Evolutionary conservation across 1,140 invertebrate species (phyloP).

Genomic region (Drosophila carrolli): DNA sequence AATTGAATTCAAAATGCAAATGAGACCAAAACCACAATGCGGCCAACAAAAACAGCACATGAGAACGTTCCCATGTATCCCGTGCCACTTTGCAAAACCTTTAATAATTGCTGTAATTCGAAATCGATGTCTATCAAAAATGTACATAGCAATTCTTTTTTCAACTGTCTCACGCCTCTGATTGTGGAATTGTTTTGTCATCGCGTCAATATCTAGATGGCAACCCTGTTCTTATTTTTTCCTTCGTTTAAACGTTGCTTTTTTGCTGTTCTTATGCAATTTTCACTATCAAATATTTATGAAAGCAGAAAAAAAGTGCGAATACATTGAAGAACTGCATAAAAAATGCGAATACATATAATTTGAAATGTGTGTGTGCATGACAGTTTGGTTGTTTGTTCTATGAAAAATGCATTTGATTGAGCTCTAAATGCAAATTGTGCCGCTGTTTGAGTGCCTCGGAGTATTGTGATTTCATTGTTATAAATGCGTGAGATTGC

Average conservation of each 20-base stretch:
- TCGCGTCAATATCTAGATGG: slow-evolving; percentile 27
- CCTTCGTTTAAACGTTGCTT: slow-evolving; percentile 22
- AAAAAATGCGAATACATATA: slow-evolving; percentile 48
- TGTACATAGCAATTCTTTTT: slow-evolving; percentile 24
- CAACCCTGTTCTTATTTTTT: slow-evolving; percentile 46
- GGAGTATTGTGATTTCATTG: slow-evolving; percentile 72
- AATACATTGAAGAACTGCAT: slow-evolving; percentile 29
- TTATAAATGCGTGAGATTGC: slow-evolving; percentile 64
- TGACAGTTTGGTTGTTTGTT: slow-evolving; percentile 9
- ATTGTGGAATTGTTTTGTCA: slow-evolving; percentile 22
- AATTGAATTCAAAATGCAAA: slow-evolving; percentile 55
- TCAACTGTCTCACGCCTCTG: slow-evolving; percentile 28
- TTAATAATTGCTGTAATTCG: slow-evolving; percentile 26
- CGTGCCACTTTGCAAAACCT: slow-evolving; percentile 12
- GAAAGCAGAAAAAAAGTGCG: slow-evolving; percentile 39
- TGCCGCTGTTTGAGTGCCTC: slow-evolving; percentile 40
- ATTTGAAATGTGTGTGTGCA: background rate
- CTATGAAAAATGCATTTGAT: slow-evolving; percentile 76
- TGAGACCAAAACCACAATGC: slow-evolving; percentile 25
- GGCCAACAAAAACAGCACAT: slow-evolving; percentile 32
- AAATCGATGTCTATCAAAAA: slow-evolving; percentile 31
- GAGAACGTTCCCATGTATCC: slow-evolving; percentile 52
- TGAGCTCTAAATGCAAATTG: slow-evolving; percentile 79
- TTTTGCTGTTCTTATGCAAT: slow-evolving; percentile 44
- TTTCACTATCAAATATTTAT: slow-evolving; percentile 71